A percentile compares a stretch with the other conserved stretches of the same genome.
phyloP scores from a whole-genome alignment of 2,888 invertebrate genomes.

The Polyploca ridens region DNA sequence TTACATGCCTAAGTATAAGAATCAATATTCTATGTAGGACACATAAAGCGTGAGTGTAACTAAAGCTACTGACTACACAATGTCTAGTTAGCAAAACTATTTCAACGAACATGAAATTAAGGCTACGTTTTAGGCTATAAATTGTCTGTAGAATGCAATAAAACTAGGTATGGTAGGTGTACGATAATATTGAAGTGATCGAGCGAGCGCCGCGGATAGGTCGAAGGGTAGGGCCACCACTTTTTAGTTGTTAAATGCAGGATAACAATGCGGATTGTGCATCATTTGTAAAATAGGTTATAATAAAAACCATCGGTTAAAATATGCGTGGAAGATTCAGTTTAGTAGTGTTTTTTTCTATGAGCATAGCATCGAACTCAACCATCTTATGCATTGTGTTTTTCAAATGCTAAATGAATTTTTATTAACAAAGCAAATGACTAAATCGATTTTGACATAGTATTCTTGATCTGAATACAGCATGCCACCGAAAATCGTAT shows the following conservation, averaged over 20 bases:
- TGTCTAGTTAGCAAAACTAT: background rate
- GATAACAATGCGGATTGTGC: background rate
- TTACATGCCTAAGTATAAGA: too few species aligned
- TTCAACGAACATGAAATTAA: constrained; percentile 7
- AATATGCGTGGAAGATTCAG: too few species aligned
- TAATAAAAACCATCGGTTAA: too few species aligned
- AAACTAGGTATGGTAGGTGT: background rate
- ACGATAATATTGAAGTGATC: constrained; percentile 12
- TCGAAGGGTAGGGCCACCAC: background rate
- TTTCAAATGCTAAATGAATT: too few species aligned
- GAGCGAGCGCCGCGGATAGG: constrained; percentile 4
- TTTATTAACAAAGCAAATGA: too few species aligned
- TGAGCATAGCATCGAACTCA: too few species aligned
- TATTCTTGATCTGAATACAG: too few species aligned
- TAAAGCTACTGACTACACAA: background rate
- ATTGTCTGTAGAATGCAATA: constrained; percentile 2
- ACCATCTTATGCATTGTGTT: too few species aligned
- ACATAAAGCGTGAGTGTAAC: background rate
- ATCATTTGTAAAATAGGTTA: too few species aligned
- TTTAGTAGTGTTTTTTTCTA: too few species aligned
- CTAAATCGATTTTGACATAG: too few species aligned
- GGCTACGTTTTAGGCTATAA: constrained; percentile 1
- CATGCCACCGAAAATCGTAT: too few species aligned
- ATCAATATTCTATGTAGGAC: background rate
- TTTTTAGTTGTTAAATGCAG: background rate